These are phyloP conservation scores for Drosophila subquinaria DNA, from an alignment of 2,888 invertebrate genomes.

Conservation along the genomic window DNA sequence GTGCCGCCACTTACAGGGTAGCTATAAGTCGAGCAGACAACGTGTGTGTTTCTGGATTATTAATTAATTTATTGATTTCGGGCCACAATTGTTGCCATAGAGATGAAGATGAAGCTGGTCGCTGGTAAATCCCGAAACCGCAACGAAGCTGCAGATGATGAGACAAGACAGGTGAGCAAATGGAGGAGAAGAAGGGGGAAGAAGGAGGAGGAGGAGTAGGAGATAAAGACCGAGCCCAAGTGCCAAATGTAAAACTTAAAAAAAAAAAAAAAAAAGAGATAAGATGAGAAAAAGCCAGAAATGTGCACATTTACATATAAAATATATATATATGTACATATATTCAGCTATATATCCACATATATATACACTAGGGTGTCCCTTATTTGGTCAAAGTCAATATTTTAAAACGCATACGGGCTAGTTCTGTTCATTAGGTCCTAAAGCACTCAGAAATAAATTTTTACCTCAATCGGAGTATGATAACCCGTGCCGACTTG, in stretches of 20 bases:
- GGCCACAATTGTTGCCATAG: constrained; percentile 66
- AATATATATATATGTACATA: constrained; percentile 12
- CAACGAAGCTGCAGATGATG: constrained; percentile 12
- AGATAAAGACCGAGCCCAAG: constrained; percentile 8
- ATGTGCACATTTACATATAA: constrained; percentile 49
- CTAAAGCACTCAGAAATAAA: too few relatives aligned
- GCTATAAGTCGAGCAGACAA: neutral
- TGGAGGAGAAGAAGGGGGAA: constrained; percentile 22
- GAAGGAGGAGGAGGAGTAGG: constrained; percentile 23
- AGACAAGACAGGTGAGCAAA: neutral
- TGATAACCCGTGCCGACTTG: too few relatives aligned
- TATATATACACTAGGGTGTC: too few relatives aligned
- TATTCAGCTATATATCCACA: constrained; percentile 10
- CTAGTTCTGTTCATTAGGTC: too few relatives aligned
- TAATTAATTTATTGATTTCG: constrained; percentile 72
- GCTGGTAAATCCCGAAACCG: constrained; percentile 63
- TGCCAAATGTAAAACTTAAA: constrained; percentile 38
- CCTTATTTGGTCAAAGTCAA: too few relatives aligned
- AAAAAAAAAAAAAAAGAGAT: constrained; percentile 3
- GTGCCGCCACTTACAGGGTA: neutral
- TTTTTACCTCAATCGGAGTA: too few relatives aligned
- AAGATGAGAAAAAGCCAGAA: constrained; percentile 19
- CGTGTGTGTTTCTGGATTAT: constrained; percentile 34
- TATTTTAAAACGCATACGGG: too few relatives aligned
- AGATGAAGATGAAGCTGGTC: constrained; percentile 25